These are phyloP conservation scores for Antitype chi DNA, from an alignment of 2,888 invertebrate genomes.

Conservation along the genomic window DNA sequence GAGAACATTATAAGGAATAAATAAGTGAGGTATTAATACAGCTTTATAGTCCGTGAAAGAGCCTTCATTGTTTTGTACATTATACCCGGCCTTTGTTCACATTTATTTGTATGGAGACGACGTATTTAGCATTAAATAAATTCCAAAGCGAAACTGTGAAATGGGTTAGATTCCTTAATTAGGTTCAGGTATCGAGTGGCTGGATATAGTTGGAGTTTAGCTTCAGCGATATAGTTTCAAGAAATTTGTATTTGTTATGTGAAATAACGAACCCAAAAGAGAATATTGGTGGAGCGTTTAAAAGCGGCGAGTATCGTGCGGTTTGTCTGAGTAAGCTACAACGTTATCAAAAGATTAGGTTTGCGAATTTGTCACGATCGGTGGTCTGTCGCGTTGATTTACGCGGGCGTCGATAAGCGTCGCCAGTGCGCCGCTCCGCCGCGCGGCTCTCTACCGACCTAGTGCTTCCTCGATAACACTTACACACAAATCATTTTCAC, in stretches of 20 bases:
- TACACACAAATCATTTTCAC: constrained; percentile 66
- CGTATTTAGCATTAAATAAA: constrained; percentile 78
- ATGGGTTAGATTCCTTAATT: constrained; percentile 61
- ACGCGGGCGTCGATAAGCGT: constrained; percentile 81
- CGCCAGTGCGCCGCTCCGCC: constrained; percentile 65
- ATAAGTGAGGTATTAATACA: constrained; percentile 88
- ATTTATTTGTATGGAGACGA: constrained; percentile 74
- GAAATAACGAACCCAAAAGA: constrained; percentile 17
- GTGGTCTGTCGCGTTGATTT: constrained; percentile 87
- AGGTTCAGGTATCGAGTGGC: constrained; percentile 32
- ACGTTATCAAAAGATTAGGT: constrained; percentile 86
- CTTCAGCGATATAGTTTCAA: constrained; percentile 4
- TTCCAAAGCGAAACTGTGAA: constrained; percentile 68
- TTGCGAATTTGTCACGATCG: constrained; percentile 88
- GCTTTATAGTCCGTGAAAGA: constrained; percentile 89
- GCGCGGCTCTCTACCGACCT: constrained; percentile 60
- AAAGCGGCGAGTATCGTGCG: constrained; percentile 58
- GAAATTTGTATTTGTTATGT: not conserved
- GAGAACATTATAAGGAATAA: constrained; percentile 89
- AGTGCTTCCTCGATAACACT: constrained; percentile 64
- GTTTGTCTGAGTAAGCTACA: constrained; percentile 67
- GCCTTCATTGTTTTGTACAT: constrained; percentile 84
- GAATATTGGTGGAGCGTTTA: constrained; percentile 37
- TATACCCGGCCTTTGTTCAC: constrained; percentile 76
- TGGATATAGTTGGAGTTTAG: constrained; percentile 7